A percentile compares a stretch with the other conserved stretches of the same genome.
Evolutionary conservation across 2,888 invertebrate species (phyloP).

Genomic region (Sarcophaga carnaria): DNA sequence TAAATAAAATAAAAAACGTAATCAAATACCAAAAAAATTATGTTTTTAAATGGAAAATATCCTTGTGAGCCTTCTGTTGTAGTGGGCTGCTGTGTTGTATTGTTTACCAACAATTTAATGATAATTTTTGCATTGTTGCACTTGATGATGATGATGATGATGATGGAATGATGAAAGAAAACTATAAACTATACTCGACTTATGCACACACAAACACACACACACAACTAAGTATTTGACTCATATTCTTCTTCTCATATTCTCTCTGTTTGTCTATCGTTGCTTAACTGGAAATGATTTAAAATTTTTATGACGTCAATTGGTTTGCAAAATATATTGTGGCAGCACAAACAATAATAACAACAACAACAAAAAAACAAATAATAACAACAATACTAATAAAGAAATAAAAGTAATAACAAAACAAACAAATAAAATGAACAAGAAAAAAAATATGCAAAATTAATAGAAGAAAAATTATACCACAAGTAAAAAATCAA

Average conservation of each 20-base stretch:
- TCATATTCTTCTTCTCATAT: not conserved
- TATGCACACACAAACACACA: not conserved
- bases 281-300: not conserved
- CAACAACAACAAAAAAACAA: not conserved
- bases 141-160: not conserved
- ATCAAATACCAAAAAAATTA: not conserved
- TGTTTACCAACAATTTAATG: not conserved
- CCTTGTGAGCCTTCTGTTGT: not conserved
- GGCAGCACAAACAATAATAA: not conserved
- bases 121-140: not conserved
- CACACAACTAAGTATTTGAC: not conserved
- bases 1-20: not conserved
- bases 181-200: not conserved
- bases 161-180: not conserved
- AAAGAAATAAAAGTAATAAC: not conserved
- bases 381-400: not conserved
- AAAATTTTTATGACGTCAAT: constrained; percentile 57
- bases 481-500: constrained; percentile 44
- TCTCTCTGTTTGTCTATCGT: not conserved
- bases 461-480: not conserved
- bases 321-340: not conserved
- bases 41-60: not conserved
- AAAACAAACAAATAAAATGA: not conserved
- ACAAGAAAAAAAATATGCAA: not conserved
- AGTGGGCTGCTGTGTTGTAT: not conserved